These are phyloP conservation scores for Triplophysa yarkandensis DNA, from an alignment of 2,797 vertebrate species.

Conservation along the genomic window DNA sequence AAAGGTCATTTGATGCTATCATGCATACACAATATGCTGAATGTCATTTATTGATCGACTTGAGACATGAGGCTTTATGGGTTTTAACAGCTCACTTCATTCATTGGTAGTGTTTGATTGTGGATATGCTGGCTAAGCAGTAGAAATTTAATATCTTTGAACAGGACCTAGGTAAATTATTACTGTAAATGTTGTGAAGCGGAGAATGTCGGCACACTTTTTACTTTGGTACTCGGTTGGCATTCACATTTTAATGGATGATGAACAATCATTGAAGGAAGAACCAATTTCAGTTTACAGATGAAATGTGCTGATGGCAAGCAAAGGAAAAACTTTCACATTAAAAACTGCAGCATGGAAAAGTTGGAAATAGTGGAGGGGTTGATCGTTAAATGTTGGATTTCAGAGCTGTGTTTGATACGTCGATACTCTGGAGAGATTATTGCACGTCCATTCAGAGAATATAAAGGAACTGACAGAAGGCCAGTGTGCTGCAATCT, in stretches of 20 bases:
- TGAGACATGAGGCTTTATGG: slow-evolving; percentile 57
- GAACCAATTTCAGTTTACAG: background rate
- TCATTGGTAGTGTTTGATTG: slow-evolving; percentile 62
- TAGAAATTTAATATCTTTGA: slow-evolving; percentile 67
- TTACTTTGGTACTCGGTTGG: too few species aligned
- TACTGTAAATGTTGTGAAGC: slow-evolving; percentile 65
- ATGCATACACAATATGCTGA: slow-evolving; percentile 50
- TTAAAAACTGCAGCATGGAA: too few species aligned
- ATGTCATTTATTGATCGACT: slow-evolving; percentile 66
- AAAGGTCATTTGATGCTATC: slow-evolving; percentile 58
- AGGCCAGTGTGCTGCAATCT: background rate
- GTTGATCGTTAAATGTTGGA: background rate
- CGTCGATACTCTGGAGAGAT: background rate
- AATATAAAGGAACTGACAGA: background rate
- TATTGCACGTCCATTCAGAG: background rate
- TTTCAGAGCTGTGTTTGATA: background rate
- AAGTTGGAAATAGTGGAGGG: too few species aligned
- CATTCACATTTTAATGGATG: too few species aligned
- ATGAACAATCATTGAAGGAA: too few species aligned
- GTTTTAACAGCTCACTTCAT: slow-evolving; percentile 53
- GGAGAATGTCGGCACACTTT: too few species aligned
- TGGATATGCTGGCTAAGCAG: slow-evolving; percentile 67
- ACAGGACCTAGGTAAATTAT: slow-evolving; percentile 20
- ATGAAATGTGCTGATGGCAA: background rate
- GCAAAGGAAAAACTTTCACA: background rate